A percentile compares a stretch with the other conserved stretches of the same genome.
These are phyloP conservation scores for Callorhinus ursinus DNA, from an alignment of 2,113 vertebrate genomes.

Conservation along the genomic window DNA sequence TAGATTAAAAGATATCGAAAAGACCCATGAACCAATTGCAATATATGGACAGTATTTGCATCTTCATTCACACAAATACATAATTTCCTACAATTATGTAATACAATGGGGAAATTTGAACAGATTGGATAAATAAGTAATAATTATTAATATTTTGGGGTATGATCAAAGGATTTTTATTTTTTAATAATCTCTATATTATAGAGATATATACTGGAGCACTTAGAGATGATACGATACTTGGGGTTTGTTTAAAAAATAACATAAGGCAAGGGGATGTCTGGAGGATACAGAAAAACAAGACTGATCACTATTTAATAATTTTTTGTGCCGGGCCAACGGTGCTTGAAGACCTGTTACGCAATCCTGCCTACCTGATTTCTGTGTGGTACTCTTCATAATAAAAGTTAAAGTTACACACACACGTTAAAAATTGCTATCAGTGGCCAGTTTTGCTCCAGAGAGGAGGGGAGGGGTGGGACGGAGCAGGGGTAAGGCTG, in stretches of 20 bases:
- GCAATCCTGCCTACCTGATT: neutral
- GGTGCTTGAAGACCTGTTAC: neutral
- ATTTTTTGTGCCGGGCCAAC: neutral
- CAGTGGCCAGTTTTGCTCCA: neutral
- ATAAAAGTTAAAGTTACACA: neutral
- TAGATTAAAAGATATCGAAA: neutral
- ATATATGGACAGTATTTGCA: neutral
- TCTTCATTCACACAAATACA: neutral
- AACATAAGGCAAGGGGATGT: neutral
- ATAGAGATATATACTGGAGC: neutral
- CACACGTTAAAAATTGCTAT: neutral
- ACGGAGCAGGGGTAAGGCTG: neutral
- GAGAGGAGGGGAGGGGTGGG: neutral
- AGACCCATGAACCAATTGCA: neutral
- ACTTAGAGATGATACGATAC: neutral
- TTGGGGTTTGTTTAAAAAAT: slow-evolving; percentile 16
- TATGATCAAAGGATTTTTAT: neutral
- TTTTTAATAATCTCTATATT: neutral
- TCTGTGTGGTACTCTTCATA: neutral
- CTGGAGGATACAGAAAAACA: neutral
- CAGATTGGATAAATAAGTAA: neutral
- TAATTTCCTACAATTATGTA: neutral
- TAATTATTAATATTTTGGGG: neutral
- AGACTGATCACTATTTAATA: neutral
- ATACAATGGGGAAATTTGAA: neutral